Conservation (phyloP, 2,113 vertebrate species). For the Garra rufa region DNA sequence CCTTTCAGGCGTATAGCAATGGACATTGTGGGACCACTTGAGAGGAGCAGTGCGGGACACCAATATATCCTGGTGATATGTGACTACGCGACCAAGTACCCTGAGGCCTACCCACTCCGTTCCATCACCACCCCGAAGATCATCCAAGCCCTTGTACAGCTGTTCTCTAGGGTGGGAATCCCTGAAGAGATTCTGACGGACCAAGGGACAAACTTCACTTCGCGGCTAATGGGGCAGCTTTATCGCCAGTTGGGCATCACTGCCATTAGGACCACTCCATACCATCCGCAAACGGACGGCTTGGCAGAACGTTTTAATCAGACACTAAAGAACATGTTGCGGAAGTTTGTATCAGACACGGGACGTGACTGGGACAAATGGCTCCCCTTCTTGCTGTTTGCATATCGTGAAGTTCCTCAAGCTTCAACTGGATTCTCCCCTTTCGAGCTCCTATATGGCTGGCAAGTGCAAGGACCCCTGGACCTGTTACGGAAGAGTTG, state of each 20-base stretch:
- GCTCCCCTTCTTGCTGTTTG: too few relatives aligned
- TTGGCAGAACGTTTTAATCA: too few relatives aligned
- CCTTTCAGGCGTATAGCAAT: background rate
- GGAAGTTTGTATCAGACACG: too few relatives aligned
- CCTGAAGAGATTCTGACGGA: background rate
- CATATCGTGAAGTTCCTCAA: background rate
- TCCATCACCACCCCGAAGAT: constrained; percentile 53
- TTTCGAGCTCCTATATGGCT: background rate
- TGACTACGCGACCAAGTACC: too few relatives aligned
- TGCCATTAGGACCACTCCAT: background rate
- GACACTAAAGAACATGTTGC: too few relatives aligned
- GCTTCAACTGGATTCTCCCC: background rate
- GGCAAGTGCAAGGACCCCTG: background rate
- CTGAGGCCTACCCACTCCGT: too few relatives aligned
- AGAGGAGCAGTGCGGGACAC: too few relatives aligned
- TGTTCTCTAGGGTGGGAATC: background rate
- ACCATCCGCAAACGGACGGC: too few relatives aligned
- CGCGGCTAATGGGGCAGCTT: background rate
- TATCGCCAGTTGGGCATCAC: background rate
- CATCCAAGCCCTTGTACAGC: background rate
- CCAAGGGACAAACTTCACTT: background rate
- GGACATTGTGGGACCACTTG: background rate
- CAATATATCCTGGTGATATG: background rate
- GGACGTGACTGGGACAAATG: too few relatives aligned
- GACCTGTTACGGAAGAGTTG: background rate